Evolutionary conservation across 2,113 vertebrate genomes (phyloP).

Genomic region (Dicrurus megarhynchus): DNA sequence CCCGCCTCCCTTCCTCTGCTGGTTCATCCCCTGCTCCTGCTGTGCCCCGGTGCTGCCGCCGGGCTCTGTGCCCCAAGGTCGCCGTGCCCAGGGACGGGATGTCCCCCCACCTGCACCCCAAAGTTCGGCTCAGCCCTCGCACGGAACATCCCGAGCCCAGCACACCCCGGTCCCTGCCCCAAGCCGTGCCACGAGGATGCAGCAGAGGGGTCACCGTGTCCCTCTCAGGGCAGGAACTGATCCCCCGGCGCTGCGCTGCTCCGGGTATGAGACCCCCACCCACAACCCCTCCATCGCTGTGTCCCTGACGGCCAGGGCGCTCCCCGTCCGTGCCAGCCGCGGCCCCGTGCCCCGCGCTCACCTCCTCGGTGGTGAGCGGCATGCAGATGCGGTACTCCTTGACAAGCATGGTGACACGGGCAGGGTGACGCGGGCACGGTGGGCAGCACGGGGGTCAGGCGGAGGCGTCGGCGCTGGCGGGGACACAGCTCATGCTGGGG

Average conservation of each 20-base stretch:
- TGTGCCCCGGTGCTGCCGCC: rapidly evolving
- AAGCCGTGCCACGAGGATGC: neutral
- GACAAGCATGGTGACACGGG: conserved; percentile 78
- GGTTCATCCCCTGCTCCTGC: neutral
- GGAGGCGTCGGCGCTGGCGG: neutral
- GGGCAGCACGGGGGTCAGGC: neutral
- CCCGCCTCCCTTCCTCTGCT: rapidly evolving
- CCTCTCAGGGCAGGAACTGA: neutral
- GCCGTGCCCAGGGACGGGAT: neutral
- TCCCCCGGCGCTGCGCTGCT: neutral
- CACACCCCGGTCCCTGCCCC: neutral
- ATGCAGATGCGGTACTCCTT: conserved; percentile 94
- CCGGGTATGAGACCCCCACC: neutral
- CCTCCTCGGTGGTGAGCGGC: conserved; percentile 92
- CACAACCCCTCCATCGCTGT: rapidly evolving
- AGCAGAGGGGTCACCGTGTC: rapidly evolving
- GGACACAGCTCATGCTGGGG: neutral
- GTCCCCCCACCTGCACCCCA: neutral
- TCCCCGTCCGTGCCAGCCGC: neutral
- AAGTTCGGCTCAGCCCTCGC: rapidly evolving
- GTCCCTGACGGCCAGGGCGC: neutral
- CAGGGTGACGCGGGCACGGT: neutral
- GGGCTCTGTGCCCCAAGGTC: neutral
- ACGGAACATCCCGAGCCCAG: neutral
- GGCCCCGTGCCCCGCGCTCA: conserved; percentile 53